Conservation (phyloP, 2,888 invertebrate species). For the Zygothrica quintamaculata region DNA sequence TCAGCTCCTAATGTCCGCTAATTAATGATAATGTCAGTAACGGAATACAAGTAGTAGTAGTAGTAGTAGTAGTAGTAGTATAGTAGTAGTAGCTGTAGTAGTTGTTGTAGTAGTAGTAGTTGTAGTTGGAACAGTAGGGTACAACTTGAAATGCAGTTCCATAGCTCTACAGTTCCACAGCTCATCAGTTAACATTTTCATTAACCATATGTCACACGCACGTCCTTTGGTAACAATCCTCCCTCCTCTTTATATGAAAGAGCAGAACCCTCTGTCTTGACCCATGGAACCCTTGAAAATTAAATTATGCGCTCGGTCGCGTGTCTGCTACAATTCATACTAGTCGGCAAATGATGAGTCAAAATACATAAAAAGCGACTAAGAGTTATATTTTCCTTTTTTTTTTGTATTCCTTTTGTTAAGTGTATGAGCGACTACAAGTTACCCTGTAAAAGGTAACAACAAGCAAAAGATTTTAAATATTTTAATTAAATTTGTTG, state of each 20-base stretch:
- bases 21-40: conserved; percentile 59
- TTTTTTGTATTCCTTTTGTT: too few relatives aligned
- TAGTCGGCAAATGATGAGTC: conserved; percentile 65
- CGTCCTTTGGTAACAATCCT: conserved; percentile 36
- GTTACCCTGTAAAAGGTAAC: too few relatives aligned
- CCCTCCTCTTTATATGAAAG: too few relatives aligned
- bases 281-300: conserved; percentile 63
- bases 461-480: too few relatives aligned
- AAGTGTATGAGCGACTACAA: too few relatives aligned
- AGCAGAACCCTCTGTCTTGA: conserved; percentile 36
- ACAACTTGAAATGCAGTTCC: not conserved
- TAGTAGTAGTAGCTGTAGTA: too few relatives aligned
- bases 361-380: conserved; percentile 66
- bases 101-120: too few relatives aligned
- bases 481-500: too few relatives aligned
- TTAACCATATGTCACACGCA: conserved; percentile 81
- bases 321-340: conserved; percentile 48
- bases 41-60: conserved; percentile 12
- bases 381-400: not conserved
- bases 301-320: conserved; percentile 79
- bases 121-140: not conserved
- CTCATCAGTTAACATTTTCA: conserved; percentile 77
- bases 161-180: conserved; percentile 42
- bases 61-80: too few relatives aligned
- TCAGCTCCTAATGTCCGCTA: conserved; percentile 47